Base-by-base conservation (phyloP, 1,140 invertebrate genomes). In the Cardiocondyla obscurior region DNA sequence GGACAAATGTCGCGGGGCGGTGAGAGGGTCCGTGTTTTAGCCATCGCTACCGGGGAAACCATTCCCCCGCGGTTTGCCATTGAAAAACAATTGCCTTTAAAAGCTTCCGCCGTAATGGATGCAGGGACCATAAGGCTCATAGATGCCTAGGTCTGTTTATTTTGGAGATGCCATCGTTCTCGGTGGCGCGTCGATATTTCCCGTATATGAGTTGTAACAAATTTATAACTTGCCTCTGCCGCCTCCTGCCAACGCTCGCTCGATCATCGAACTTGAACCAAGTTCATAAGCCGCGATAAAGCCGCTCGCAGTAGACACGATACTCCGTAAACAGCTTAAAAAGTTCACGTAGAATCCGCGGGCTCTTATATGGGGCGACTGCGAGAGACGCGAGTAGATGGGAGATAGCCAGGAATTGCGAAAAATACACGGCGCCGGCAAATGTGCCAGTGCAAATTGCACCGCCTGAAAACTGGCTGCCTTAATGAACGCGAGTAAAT, bases 261-360 rank as follows among this genome's bases (percentile, higher is more conserved):
- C 76, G 55, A 84, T 81, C 82, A 62, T 65, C 42, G 55, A 84
- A 36, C 62, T 64, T 55, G 6, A 39, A 60, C 53, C 58, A 79
- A 86, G 82, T 86, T 82, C 46, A 84, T 81, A 81, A 81, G 76
- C 82, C 30, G 49, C 44, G 82, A 83, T 72, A 73, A 81, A 58
- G 82, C 82, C 46, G 44, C 83, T 82, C 30, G 67, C 44, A 22
- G 44, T 44, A 70, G 74, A 58, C 67, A 62, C 57, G 82, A 84
- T 67, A 70, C 42, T 81, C 49, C 12, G 58, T 82, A 73, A 81
- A 84, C 65, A 70, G 84, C 82, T 86, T 81, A 84, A 73, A 83
- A 84, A 81, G 73, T 86, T 83, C 46, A 60, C 65, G 19, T 69
- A 53, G 36, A 74, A 39, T 55, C 44, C 58, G 22, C 36, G 22